Base-by-base conservation (phyloP, 2,113 vertebrate species). In the Eira barbara region DNA sequence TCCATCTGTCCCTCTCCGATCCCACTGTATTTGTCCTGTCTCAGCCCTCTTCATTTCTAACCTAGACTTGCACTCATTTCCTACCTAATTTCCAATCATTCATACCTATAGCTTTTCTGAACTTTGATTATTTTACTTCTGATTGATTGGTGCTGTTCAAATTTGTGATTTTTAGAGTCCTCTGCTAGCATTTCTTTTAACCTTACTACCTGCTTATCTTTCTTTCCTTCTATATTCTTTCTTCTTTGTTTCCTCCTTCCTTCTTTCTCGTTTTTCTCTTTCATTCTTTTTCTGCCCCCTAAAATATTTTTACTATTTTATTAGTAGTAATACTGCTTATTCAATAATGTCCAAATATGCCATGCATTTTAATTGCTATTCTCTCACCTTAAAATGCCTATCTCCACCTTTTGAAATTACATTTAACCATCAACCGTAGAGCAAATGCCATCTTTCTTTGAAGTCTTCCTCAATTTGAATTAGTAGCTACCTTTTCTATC, bases 331-430 rank as follows among this genome's bases (percentile, higher is more conserved):
- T 69, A 78, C 20, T 89, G 20, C 39, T 96, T 85, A 52, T 85
- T 91, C 52, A n/a, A n/a, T n/a, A n/a, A 93, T 96, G 36, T 20
- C 34, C 71, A 74, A 21, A 61, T 34, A 57, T 90, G 80, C 92
- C 23, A 34, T 85, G 15, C 2, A 36, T 96, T 97, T 96, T 83
- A n/a, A 89, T 45, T 89, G 55, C 27, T 85, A 1, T 84, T 89
- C 63, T 15, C 29, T 84, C 15, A 79, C 29, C 27, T 47, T 84
- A 67, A 78, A 92, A 84, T 92, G 45, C 63, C 27, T 81, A 15
- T 89, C 27, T 94, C 67, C n/a, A 20, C 20, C 79, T 83, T 95
- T 83, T 92, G 71, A 95, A 93, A 95, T 91, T 84, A 73, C 9
- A 27, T 67, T 86, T 79, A 94, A 52, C 59, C 39, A 47, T 59